Evolutionary conservation across 1,140 invertebrate genomes (phyloP).

Genomic region (Metaphire vulgaris): DNA sequence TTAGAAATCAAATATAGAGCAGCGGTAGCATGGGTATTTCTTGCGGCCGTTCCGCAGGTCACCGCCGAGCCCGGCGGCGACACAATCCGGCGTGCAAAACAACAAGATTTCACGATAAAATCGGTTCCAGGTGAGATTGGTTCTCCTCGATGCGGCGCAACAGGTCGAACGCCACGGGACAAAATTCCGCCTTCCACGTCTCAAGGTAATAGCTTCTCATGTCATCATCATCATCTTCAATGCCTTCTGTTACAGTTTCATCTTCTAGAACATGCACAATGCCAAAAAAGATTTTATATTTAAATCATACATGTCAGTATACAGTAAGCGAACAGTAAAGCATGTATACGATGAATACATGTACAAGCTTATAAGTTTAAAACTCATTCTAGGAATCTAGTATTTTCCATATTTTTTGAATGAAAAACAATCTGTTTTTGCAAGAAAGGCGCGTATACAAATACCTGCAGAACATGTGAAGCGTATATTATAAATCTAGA

Average conservation of each 20-base stretch:
- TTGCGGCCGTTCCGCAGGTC: too few species aligned
- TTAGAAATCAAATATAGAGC: too few species aligned
- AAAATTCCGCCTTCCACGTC: slow-evolving; percentile 46
- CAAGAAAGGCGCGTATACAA: too few species aligned
- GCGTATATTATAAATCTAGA: too few species aligned
- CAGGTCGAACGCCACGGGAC: slow-evolving; percentile 45
- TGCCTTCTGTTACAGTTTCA: slow-evolving; percentile 37
- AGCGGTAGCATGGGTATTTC: too few species aligned
- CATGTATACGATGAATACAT: background rate
- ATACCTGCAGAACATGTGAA: too few species aligned
- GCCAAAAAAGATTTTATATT: background rate
- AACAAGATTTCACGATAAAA: slow-evolving; percentile 24
- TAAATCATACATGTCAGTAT: background rate
- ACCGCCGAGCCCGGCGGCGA: too few species aligned
- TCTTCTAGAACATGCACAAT: slow-evolving; percentile 36
- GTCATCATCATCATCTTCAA: slow-evolving; percentile 37
- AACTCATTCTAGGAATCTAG: too few species aligned
- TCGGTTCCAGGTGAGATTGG: slow-evolving; percentile 43
- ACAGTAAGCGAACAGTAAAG: background rate
- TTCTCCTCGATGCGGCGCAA: slow-evolving; percentile 44
- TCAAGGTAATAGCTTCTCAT: slow-evolving; percentile 42
- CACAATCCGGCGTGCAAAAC: too few species aligned
- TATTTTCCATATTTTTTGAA: too few species aligned
- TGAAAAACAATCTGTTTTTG: too few species aligned
- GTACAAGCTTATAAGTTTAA: background rate